Evolutionary conservation across 2,797 vertebrate species (phyloP), one percentile per base, ranked within the genome.

Genomic region (Propithecus deckenii): DNA sequence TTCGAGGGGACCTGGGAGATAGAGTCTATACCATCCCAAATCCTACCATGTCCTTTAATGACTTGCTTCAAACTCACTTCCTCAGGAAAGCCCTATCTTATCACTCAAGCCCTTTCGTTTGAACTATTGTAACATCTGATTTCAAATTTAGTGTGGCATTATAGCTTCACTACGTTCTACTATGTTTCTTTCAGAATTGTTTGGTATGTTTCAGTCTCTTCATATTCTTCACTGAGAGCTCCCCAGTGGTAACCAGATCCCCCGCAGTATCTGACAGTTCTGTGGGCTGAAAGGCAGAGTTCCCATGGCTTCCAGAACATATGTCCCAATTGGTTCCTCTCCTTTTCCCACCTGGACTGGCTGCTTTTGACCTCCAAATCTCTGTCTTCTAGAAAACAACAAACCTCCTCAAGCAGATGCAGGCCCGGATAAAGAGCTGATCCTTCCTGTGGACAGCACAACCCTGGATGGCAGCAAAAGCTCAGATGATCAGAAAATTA

Each of bases 401-500:
- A 99, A 99, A 90, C 99, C 99, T 1, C 99, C 99, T 5, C 98
- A 98, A 89, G 99, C 99, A 7, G 99, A 99, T 78, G 99, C 99
- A 41, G 99, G 99, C 76, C 99, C 99, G 38, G 99, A 99, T 98
- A 99, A 99, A 96, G 99, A 99, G 97, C 98, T 99, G 97, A 99
- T 99, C 15, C 99, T 99, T 91, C 99, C 99, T 0, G 99, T 99
- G 25, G 99, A 99, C 96, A 99, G 99, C 94, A 99, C 99, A 91
- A 99, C 98, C 22, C 98, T 99, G 97, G 99, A 99, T 75, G 99
- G 99, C 98, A 99, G 99, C 97, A 99, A 99, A 98, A 99, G 99
- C 98, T 99, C 97, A 0, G 99, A 99, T 38, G 99, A 99, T 98
- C 99, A 99, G 99, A 99, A 99, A 98, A 99, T 99, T 2, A 98